These are phyloP conservation scores for Grus americana DNA, from an alignment of 2,113 vertebrate species.

Conservation along the genomic window DNA sequence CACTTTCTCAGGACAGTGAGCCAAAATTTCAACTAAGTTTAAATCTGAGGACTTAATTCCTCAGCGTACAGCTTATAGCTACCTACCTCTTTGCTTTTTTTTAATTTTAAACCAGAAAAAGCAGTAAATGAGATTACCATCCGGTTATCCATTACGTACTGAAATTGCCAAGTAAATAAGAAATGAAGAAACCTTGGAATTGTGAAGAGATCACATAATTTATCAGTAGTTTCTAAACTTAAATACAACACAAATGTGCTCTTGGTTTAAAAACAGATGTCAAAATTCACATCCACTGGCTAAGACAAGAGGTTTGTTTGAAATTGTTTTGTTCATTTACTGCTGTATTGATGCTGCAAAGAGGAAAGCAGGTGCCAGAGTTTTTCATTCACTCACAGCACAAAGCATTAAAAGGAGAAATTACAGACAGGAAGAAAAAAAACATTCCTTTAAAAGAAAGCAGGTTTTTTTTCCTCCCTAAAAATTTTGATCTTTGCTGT, in stretches of 20 bases:
- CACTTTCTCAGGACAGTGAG: background rate
- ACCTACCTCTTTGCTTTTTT: background rate
- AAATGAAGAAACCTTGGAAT: background rate
- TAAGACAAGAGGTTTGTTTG: background rate
- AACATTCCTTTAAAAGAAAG: background rate
- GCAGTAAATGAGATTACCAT: background rate
- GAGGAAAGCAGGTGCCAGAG: background rate
- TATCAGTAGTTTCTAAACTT: background rate
- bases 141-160: background rate
- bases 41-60: background rate
- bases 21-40: background rate
- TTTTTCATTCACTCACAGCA: background rate
- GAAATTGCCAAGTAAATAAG: background rate
- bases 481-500: background rate
- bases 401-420: background rate
- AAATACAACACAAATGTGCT: background rate
- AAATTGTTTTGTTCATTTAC: background rate
- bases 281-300: background rate
- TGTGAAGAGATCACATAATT: background rate
- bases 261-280: background rate
- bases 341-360: background rate
- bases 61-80: background rate
- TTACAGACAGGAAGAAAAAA: background rate
- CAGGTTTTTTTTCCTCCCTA: accelerated
- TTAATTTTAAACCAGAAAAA: background rate